These are phyloP conservation scores for Nephrotoma flavescens DNA, from an alignment of 2,888 invertebrate genomes.

Conservation along the genomic window DNA sequence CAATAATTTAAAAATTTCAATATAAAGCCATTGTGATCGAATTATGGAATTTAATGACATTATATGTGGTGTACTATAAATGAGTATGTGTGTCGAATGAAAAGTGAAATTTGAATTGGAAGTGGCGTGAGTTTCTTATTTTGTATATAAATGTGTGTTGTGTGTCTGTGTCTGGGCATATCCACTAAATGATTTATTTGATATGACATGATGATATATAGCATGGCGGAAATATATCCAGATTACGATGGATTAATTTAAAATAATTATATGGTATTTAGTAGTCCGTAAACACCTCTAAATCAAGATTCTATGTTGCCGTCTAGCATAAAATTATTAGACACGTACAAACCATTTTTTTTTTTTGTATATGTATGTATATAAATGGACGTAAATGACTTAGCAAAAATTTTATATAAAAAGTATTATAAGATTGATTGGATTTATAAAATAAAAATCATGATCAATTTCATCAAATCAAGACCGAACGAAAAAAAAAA, in stretches of 20 bases:
- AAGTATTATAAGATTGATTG: not conserved
- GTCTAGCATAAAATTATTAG: not conserved
- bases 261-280: not conserved
- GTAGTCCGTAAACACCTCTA: not conserved
- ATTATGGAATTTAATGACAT: slow-evolving; percentile 9
- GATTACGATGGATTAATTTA: not conserved
- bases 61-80: slow-evolving; percentile 7
- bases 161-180: not conserved
- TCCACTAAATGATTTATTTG: not conserved
- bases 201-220: not conserved
- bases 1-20: slow-evolving; percentile 10
- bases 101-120: not conserved
- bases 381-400: not conserved
- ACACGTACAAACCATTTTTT: not conserved
- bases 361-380: not conserved
- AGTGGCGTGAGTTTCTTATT: not conserved
- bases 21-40: slow-evolving; percentile 14
- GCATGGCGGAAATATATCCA: not conserved
- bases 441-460: not conserved
- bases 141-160: not conserved
- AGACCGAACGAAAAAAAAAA: not conserved
- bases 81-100: slow-evolving; percentile 5
- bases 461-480: not conserved
- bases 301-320: not conserved
- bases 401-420: not conserved